A percentile compares a stretch with the other conserved stretches of the same genome.
phyloP scores from a whole-genome alignment of 2,113 vertebrate species.

The Trematocara macrostoma region DNA sequence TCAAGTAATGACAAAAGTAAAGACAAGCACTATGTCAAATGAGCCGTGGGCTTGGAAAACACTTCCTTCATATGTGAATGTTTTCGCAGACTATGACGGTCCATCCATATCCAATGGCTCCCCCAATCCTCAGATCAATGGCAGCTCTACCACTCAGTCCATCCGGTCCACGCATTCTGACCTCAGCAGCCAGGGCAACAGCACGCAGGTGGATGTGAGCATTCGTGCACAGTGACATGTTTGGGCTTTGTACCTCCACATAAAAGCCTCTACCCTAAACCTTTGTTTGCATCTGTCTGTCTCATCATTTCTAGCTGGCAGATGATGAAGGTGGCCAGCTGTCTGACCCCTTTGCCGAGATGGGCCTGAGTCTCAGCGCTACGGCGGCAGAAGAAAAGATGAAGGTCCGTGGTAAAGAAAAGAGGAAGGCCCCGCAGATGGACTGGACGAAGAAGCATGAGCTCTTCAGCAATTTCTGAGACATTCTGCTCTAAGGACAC shows the following conservation, averaged over 20 bases:
- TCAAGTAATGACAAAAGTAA: not conserved
- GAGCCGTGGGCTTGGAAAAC: not conserved
- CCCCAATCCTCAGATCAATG: conserved; percentile 79
- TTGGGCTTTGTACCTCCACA: not conserved
- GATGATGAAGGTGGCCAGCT: conserved; percentile 71
- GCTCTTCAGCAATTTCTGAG: conserved; percentile 98
- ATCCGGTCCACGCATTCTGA: conserved; percentile 72
- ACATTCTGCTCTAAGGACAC: not conserved
- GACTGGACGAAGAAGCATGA: conserved; percentile 97
- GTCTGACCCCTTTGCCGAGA: conserved; percentile 89
- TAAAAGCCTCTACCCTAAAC: not conserved
- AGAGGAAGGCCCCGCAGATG: conserved; percentile 92
- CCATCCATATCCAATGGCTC: conserved; percentile 81
- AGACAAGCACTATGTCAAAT: not conserved
- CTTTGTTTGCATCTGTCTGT: not conserved
- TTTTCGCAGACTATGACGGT: conserved; percentile 63
- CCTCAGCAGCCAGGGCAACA: conserved; percentile 80
- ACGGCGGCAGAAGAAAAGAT: conserved; percentile 92
- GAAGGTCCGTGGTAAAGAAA: conserved; percentile 87
- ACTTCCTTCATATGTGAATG: not conserved
- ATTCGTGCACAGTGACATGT: not conserved
- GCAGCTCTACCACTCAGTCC: conserved; percentile 82
- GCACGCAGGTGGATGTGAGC: conserved; percentile 77
- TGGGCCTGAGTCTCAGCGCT: conserved; percentile 85
- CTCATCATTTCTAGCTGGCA: conserved; percentile 36